A percentile compares a stretch with the other conserved stretches of the same genome.
Conservation (phyloP, 2,113 vertebrate species). For the Clarias gariepinus region DNA sequence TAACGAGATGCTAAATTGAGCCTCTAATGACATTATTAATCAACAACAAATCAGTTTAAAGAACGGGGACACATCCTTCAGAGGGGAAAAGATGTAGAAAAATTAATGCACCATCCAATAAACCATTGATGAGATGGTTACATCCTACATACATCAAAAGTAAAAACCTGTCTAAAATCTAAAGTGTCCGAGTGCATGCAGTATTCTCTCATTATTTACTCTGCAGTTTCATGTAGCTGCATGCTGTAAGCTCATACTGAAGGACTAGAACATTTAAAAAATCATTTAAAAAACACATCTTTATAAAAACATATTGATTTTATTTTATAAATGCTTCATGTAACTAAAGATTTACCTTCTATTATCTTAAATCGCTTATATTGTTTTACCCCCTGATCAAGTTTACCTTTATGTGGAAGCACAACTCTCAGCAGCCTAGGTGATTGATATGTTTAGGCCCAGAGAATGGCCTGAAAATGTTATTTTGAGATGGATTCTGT, state of each 20-base stretch:
- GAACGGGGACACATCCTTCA: slow-evolving; percentile 41
- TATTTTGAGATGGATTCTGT: slow-evolving; percentile 45
- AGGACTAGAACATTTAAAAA: not conserved
- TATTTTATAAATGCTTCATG: not conserved
- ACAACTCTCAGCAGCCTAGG: slow-evolving; percentile 19
- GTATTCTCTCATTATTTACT: not conserved
- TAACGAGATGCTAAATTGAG: slow-evolving; percentile 61
- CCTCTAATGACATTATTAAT: slow-evolving; percentile 59
- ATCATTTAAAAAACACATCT: no score
- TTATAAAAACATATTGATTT: no score
- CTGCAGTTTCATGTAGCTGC: not conserved
- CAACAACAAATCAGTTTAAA: slow-evolving; percentile 56
- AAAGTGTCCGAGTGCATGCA: not conserved
- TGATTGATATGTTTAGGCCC: slow-evolving; percentile 50
- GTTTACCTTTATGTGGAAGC: slow-evolving; percentile 22
- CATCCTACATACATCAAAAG: slow-evolving; percentile 35
- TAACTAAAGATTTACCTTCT: not conserved
- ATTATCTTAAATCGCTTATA: not conserved
- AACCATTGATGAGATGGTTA: slow-evolving; percentile 33
- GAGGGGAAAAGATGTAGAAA: slow-evolving; percentile 29
- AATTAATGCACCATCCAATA: slow-evolving; percentile 38
- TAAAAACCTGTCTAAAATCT: slow-evolving; percentile 1
- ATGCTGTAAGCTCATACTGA: not conserved
- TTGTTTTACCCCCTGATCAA: not conserved
- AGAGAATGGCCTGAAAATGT: slow-evolving; percentile 29